Conservation (phyloP, 2,888 invertebrate genomes). For the Diaphora mendica region DNA sequence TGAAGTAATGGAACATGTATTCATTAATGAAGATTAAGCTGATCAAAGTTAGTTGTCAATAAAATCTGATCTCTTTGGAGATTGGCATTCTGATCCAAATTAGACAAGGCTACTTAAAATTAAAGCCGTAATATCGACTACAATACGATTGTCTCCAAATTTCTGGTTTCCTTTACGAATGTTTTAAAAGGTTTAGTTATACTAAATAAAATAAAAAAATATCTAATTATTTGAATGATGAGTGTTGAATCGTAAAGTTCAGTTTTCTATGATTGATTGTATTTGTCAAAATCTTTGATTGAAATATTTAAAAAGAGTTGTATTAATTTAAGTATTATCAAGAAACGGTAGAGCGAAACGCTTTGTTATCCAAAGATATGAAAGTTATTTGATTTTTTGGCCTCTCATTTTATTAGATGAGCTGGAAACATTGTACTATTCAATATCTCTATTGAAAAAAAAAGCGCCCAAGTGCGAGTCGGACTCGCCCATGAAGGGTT, state of each 20-base stretch:
- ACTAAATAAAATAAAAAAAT: background rate
- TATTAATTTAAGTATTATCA: no score
- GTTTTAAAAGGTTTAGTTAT: background rate
- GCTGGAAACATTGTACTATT: no score
- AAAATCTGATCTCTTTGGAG: conserved; percentile 22
- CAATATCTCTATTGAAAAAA: no score
- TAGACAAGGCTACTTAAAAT: conserved; percentile 8
- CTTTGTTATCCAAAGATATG: no score
- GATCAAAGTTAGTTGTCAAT: conserved; percentile 16
- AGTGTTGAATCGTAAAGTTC: background rate
- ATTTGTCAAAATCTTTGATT: background rate
- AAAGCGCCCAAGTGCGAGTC: no score
- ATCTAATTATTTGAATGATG: background rate
- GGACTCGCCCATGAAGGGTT: no score
- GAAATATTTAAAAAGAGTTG: no score
- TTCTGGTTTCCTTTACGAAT: background rate
- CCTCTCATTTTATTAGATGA: no score
- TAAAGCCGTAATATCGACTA: background rate
- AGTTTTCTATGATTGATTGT: background rate
- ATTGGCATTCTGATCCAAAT: conserved; percentile 16
- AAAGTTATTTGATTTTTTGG: no score
- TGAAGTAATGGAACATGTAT: background rate
- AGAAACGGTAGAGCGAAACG: no score
- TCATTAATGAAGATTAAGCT: conserved; percentile 2
- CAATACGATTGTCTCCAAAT: background rate